These are phyloP conservation scores for Okamejei kenojei DNA, from an alignment of 2,797 vertebrate species.

Conservation along the genomic window DNA sequence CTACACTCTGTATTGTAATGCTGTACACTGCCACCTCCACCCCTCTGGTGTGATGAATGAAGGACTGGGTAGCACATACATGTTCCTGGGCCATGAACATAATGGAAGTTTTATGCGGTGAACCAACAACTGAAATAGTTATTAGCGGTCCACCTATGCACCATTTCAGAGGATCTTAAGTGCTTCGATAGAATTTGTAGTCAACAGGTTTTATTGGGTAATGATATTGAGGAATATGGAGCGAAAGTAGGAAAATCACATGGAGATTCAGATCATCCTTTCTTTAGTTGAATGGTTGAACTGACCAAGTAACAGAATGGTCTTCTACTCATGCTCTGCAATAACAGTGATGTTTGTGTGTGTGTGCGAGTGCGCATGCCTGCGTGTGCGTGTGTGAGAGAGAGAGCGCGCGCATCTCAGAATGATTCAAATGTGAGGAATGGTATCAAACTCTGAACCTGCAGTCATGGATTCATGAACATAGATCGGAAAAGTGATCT, in stretches of 20 bases:
- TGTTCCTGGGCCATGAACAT: too few species aligned
- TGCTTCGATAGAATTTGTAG: too few species aligned
- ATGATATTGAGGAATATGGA: not conserved
- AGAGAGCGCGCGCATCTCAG: not conserved
- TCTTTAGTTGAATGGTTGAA: not conserved
- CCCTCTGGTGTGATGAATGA: too few species aligned
- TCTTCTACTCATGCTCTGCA: not conserved
- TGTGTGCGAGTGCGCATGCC: too few species aligned
- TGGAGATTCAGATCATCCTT: not conserved
- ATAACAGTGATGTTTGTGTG: not conserved
- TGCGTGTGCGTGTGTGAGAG: too few species aligned
- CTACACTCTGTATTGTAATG: too few species aligned
- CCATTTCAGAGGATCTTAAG: too few species aligned
- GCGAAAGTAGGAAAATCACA: not conserved
- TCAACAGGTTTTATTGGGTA: not conserved
- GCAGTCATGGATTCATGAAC: not conserved
- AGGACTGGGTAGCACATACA: too few species aligned
- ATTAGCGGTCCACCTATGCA: too few species aligned
- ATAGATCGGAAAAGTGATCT: not conserved
- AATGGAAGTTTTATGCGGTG: too few species aligned
- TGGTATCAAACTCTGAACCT: not conserved
- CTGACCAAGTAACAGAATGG: not conserved
- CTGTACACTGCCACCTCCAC: too few species aligned
- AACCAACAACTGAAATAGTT: too few species aligned
- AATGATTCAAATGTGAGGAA: not conserved